phyloP scores from a whole-genome alignment of 2,797 vertebrate genomes.

The Scomberomorus guttatus region DNA sequence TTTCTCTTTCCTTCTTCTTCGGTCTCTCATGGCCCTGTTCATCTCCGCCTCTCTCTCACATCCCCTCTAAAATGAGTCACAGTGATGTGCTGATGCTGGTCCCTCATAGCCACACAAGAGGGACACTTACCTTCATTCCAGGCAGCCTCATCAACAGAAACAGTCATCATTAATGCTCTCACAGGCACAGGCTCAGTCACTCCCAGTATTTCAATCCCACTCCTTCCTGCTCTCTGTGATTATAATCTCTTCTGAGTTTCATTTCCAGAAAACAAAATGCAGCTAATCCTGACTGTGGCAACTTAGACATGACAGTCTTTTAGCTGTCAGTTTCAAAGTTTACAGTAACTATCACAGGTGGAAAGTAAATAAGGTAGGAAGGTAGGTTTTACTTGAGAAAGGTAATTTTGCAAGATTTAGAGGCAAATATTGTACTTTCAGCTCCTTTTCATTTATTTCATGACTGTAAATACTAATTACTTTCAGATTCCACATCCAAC shows the following conservation, averaged over 20 bases:
- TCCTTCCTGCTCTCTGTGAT: neutral
- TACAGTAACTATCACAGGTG: neutral
- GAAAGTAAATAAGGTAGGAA: neutral
- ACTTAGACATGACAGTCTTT: neutral
- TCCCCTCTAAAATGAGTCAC: neutral
- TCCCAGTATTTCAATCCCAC: neutral
- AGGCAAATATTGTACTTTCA: no score
- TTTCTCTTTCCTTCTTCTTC: neutral
- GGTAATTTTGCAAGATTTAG: no score
- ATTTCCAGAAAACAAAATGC: slow-evolving; percentile 18
- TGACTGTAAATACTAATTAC: no score
- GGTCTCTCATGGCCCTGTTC: neutral
- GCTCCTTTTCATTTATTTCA: no score
- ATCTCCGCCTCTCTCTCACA: neutral
- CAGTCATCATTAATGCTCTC: slow-evolving; percentile 20
- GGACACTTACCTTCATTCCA: slow-evolving; percentile 25
- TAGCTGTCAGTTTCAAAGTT: neutral
- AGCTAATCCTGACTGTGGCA: neutral
- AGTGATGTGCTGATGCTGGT: slow-evolving; percentile 3
- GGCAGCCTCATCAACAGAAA: slow-evolving; percentile 27
- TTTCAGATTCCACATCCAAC: no score
- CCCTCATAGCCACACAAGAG: slow-evolving; percentile 1
- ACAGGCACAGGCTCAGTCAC: neutral
- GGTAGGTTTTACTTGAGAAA: neutral
- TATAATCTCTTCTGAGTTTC: neutral